A percentile compares a stretch with the other conserved stretches of the same genome.
Conservation (phyloP, 2,888 invertebrate genomes). For the Papilio gigon region DNA sequence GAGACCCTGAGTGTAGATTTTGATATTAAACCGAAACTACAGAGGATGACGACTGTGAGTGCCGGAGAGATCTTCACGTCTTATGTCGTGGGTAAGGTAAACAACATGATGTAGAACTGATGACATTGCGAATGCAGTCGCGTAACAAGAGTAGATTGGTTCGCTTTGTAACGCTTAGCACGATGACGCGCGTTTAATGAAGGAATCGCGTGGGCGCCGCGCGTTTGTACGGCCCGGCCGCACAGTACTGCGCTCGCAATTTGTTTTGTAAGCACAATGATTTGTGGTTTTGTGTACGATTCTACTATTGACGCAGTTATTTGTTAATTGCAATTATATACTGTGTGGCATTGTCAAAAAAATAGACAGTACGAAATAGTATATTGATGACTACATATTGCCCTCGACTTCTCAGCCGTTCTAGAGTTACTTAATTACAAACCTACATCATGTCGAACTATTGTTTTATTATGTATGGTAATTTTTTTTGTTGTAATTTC, state of each 20-base stretch:
- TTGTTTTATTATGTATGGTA: background rate
- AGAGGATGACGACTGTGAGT: no score
- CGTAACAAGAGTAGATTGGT: slow-evolving; percentile 42
- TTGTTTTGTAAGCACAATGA: slow-evolving; percentile 38
- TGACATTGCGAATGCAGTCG: slow-evolving; percentile 23
- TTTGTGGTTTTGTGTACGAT: slow-evolving; percentile 19
- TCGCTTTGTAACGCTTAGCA: slow-evolving; percentile 38
- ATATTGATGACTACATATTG: background rate
- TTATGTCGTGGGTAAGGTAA: no score
- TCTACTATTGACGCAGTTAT: slow-evolving; percentile 1
- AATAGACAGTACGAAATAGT: background rate
- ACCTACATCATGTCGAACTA: no score
- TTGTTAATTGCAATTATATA: background rate
- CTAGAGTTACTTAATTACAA: no score
- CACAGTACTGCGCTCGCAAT: slow-evolving; percentile 37
- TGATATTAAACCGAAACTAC: no score
- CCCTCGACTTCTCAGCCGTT: no score
- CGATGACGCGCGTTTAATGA: slow-evolving; percentile 45
- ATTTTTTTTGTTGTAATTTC: background rate
- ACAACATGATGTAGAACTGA: no score
- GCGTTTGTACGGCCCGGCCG: slow-evolving; percentile 43
- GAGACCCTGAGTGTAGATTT: no score
- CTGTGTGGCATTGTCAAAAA: background rate
- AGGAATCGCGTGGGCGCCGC: slow-evolving; percentile 48
- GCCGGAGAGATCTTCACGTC: no score